phyloP scores from a whole-genome alignment of 2,797 vertebrate species.

The Malacoctenus gilli region DNA sequence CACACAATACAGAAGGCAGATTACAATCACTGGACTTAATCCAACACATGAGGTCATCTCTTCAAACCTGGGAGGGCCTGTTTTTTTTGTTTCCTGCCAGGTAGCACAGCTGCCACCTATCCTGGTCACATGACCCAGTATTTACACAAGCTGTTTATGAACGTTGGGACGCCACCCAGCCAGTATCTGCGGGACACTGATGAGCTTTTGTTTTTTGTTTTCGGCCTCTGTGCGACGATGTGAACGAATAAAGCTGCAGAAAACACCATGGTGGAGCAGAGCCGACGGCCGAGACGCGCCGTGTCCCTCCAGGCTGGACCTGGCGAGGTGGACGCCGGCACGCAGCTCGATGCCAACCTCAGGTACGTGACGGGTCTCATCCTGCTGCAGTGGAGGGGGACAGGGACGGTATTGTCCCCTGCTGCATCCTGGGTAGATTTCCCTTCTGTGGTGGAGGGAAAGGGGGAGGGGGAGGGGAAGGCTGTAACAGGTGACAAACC shows the following conservation, averaged over 20 bases:
- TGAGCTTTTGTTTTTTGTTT: too few relatives aligned
- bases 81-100: slow-evolving; percentile 49
- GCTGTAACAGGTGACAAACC: too few relatives aligned
- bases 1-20: slow-evolving; percentile 15
- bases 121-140: slow-evolving; percentile 72
- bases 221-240: background rate
- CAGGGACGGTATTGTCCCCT: too few relatives aligned
- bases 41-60: slow-evolving; percentile 72
- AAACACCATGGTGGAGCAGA: slow-evolving; percentile 80
- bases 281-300: slow-evolving; percentile 46
- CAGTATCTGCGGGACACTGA: background rate
- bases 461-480: too few relatives aligned
- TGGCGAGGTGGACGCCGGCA: slow-evolving; percentile 64
- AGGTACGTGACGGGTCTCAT: slow-evolving; percentile 65
- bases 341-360: slow-evolving; percentile 51
- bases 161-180: slow-evolving; percentile 52
- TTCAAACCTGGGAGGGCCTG: slow-evolving; percentile 50
- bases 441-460: too few relatives aligned
- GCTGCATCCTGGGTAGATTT: too few relatives aligned
- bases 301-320: slow-evolving; percentile 80
- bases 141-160: slow-evolving; percentile 77
- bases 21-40: slow-evolving; percentile 32
- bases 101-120: slow-evolving; percentile 64
- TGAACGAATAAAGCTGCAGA: slow-evolving; percentile 39
- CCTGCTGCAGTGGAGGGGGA: background rate